Evolutionary conservation across 2,113 vertebrate genomes (phyloP), one percentile per base, ranked within the genome.

Genomic region (Rattus norvegicus): DNA sequence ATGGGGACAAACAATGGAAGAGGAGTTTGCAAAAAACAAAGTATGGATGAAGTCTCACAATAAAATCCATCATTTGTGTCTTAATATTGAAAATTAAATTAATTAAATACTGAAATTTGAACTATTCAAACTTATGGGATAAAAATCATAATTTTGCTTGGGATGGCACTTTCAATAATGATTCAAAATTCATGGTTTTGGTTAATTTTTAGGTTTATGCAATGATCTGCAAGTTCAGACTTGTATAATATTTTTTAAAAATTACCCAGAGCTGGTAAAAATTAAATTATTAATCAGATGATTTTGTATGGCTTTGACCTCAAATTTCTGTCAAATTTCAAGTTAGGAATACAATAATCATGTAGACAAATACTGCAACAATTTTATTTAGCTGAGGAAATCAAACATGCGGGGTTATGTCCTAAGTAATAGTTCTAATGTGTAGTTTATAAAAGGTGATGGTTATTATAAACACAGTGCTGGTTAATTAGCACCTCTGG

Each of bases 291-390:
- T 83, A 97, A 26, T 26, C 81, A 97, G 36, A 3, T 90, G 92
- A 39, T 91, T 28, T 30, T 96, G n/a, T 56, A 49, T 4, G 2
- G 2, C 81, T 98, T 96, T 95, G 93, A 89, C 92, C 52, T 86
- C 95, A 97, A 95, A 36, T 81, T 97, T 97, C 76, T 95, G 75
- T 69, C 63, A 90, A 97, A 97, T 91, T 61, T 83, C 0, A 3
- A 19, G 93, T 97, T 65, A 59, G 86, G 52, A 92, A 88, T 86
- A 39, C 83, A 88, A 95, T 88, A 97, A 95, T 28, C 87, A 77
- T 92, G 26, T 39, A 20, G 59, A 90, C 26, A 92, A 83, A 72
- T 88, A 26, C 33, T 56, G 12, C 11, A 43, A 90, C 88, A 90
- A 84, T 65, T 93, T 89, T 65, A 86, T 94, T 90, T 93, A 91